Conservation (phyloP, 2,888 invertebrate species). For the Trachelus iudaicus region DNA sequence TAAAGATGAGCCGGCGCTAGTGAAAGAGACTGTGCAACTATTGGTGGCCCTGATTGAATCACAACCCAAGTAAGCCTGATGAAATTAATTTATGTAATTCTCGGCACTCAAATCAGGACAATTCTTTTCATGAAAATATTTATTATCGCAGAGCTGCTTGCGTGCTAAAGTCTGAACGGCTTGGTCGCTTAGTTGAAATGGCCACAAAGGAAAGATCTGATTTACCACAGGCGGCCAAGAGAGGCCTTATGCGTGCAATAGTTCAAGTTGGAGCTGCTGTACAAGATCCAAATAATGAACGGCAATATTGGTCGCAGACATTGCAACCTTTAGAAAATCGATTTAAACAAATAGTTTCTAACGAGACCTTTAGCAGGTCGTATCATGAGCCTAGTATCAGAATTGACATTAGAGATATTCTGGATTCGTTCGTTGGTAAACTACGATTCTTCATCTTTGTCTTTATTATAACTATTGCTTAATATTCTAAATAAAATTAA, state of each 20-base stretch:
- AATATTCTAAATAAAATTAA: not conserved
- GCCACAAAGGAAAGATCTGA: slow-evolving; percentile 68
- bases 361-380: slow-evolving; percentile 68
- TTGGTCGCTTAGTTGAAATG: slow-evolving; percentile 69
- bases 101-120: slow-evolving; percentile 6
- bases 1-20: slow-evolving; percentile 72
- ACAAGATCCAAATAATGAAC: slow-evolving; percentile 44
- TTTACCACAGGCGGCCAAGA: slow-evolving; percentile 71
- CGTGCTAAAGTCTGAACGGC: slow-evolving; percentile 70
- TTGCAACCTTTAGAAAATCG: slow-evolving; percentile 68
- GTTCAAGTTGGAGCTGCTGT: slow-evolving; percentile 73
- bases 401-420: slow-evolving; percentile 76
- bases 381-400: slow-evolving; percentile 74
- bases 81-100: slow-evolving; percentile 13
- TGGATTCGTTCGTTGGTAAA: slow-evolving; percentile 78
- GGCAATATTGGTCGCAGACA: slow-evolving; percentile 47
- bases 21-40: slow-evolving; percentile 74
- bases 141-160: slow-evolving; percentile 66
- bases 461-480: not conserved
- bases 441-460: not conserved
- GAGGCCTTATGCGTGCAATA: slow-evolving; percentile 79
- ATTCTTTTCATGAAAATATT: slow-evolving; percentile 17
- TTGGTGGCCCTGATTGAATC: slow-evolving; percentile 70
- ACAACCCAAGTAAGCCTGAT: slow-evolving; percentile 65
- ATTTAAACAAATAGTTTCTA: slow-evolving; percentile 69